A percentile compares a stretch with the other conserved stretches of the same genome.
phyloP scores from a whole-genome alignment of 2,113 vertebrate species.

The Cyprinodon tularosa region DNA sequence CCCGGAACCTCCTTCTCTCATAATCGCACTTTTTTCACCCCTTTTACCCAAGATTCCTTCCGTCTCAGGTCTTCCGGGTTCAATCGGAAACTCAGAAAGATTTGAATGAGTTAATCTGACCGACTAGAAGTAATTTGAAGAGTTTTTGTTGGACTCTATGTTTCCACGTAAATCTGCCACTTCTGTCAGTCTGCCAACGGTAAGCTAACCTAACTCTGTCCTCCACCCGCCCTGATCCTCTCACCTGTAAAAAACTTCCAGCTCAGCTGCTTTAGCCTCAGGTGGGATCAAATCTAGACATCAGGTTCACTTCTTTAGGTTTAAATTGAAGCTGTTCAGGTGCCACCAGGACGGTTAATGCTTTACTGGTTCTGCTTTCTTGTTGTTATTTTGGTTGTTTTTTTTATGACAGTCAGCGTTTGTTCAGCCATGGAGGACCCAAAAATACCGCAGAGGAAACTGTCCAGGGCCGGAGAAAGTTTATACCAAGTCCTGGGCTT shows the following conservation, averaged over 20 bases:
- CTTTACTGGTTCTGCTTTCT: too few species aligned
- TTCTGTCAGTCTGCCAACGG: neutral
- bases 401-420: slow-evolving; percentile 10
- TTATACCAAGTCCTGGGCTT: slow-evolving; percentile 86
- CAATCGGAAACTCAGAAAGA: neutral
- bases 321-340: neutral
- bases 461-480: slow-evolving; percentile 84
- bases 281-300: neutral
- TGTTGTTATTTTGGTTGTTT: neutral
- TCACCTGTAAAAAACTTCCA: neutral
- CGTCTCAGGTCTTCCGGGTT: slow-evolving; percentile 30
- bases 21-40: neutral
- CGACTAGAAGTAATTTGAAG: neutral
- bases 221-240: neutral
- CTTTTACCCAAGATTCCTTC: slow-evolving; percentile 12
- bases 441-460: slow-evolving; percentile 74
- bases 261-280: neutral
- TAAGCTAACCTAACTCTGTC: slow-evolving; percentile 4
- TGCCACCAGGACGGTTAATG: neutral
- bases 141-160: slow-evolving; percentile 35
- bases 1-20: too few species aligned
- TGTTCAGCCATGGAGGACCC: slow-evolving; percentile 77
- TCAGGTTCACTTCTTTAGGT: neutral
- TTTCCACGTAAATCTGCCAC: slow-evolving; percentile 6
- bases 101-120: neutral